Evolutionary conservation across 2,888 invertebrate genomes (phyloP), one percentile per base, ranked within the genome.

Genomic region (Cheilosia vulpina): DNA sequence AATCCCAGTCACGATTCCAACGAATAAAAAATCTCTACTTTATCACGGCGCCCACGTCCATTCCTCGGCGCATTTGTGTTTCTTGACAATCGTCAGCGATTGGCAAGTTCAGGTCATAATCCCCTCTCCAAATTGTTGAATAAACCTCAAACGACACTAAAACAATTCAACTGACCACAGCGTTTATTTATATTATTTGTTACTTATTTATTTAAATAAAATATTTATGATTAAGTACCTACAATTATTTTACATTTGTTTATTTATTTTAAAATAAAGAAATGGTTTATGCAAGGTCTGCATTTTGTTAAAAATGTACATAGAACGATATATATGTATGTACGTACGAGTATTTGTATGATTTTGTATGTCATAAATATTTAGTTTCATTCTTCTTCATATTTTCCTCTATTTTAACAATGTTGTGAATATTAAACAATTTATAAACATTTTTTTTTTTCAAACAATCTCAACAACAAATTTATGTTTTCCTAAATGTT

Each of bases 241-340:
- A 13, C 43, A 62, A 11, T 45, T 55, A 21, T 24, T 7, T 17
- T 7, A 31, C 9, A 27, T 34, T 50, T 53, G 15, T 47, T 69
- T 21, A 50, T 34, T 68, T 43, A 69, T 45, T 27, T 63, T 4
- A 41, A 31, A 43, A 13, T 5, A 52, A n/a, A 55, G 52, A 82
- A 69, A 82, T 84, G 84, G 84, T 84, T 84, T 84, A 84, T 84
- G 84, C 84, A 84, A 84, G 84, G 80, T 71, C 24, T 76, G 80
- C 75, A 75, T 17, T 65, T 62, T 71, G 69, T 63, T 78, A 24
- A 60, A 75, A 71, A 60, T 71, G 71, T 71, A 82, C 47, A 65
- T 71, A 82, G 57, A 57, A 52, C 24, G 43, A 34, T 63, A 34
- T 34, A 65, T 43, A 24, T 43, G 15, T 47, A 31, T 60, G 47